These are phyloP conservation scores for Enteromius anoplus DNA, from an alignment of 2,797 vertebrate species.

Conservation along the genomic window DNA sequence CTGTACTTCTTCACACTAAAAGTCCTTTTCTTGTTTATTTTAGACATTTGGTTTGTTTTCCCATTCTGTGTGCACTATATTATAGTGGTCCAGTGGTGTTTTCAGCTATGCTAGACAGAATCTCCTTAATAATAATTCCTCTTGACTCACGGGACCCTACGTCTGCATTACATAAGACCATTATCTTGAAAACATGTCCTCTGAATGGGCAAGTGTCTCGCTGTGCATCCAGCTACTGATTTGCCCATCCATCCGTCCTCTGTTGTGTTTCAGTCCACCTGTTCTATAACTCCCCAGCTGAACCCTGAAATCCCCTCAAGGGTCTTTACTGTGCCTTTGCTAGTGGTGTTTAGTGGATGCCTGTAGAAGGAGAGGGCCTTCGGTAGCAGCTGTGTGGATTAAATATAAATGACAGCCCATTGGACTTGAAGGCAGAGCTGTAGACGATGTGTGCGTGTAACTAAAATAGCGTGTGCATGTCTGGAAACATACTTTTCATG, in stretches of 20 bases:
- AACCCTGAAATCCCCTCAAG: constrained; percentile 32
- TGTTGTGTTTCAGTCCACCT: constrained; percentile 36
- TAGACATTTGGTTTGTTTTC: constrained; percentile 9
- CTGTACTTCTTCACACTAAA: neutral
- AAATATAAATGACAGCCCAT: constrained; percentile 73
- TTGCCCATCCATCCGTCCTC: constrained; percentile 20
- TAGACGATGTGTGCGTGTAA: constrained; percentile 44
- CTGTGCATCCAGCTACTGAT: neutral
- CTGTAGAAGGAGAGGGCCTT: constrained; percentile 69
- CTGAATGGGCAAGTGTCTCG: constrained; percentile 9
- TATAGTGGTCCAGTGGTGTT: neutral
- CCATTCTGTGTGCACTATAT: neutral
- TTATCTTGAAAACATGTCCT: constrained; percentile 35
- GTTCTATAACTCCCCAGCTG: constrained; percentile 25
- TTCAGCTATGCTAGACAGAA: neutral
- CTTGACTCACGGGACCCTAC: constrained; percentile 13
- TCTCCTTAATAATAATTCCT: constrained; percentile 32
- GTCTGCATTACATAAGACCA: constrained; percentile 28
- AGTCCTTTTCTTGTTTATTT: neutral
- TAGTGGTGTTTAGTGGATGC: constrained; percentile 65
- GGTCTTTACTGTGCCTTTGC: constrained; percentile 33
- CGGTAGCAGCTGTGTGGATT: constrained; percentile 76
- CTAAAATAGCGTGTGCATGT: constrained; percentile 37
- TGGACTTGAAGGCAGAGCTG: constrained; percentile 53
- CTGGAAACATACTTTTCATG: constrained; percentile 34